Evolutionary conservation across 2,113 vertebrate genomes (phyloP).

Genomic region (Eurystomus gularis): DNA sequence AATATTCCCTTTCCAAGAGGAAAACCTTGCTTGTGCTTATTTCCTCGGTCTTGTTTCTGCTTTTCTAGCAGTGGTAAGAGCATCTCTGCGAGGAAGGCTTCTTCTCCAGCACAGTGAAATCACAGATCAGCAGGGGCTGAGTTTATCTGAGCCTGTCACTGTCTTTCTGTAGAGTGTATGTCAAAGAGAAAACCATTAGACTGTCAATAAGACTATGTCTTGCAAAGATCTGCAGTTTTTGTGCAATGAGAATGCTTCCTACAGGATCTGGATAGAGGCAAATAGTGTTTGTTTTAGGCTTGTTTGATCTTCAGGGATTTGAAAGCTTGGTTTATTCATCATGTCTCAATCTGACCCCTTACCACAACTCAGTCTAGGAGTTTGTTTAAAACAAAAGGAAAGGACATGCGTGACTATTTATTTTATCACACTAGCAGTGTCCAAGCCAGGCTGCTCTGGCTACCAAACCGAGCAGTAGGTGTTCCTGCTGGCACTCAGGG

Average conservation of each 20-base stretch:
- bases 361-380: neutral
- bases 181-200: neutral
- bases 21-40: neutral
- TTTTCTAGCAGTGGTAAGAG: neutral
- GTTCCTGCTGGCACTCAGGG: fast-evolving
- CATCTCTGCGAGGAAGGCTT: neutral
- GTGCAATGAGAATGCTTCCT: neutral
- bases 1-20: neutral
- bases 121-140: neutral
- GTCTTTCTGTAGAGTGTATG: neutral
- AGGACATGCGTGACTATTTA: neutral
- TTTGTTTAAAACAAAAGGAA: neutral
- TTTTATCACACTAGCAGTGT: neutral
- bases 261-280: neutral
- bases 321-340: neutral
- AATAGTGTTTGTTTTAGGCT: neutral
- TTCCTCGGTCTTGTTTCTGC: neutral
- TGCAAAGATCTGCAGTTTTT: neutral
- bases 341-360: neutral
- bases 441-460: neutral
- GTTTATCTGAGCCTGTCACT: neutral
- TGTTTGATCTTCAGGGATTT: neutral
- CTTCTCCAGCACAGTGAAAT: neutral
- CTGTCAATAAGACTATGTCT: neutral
- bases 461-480: neutral